Base-by-base conservation (phyloP, 2,113 vertebrate species). In the Cygnus atratus region DNA sequence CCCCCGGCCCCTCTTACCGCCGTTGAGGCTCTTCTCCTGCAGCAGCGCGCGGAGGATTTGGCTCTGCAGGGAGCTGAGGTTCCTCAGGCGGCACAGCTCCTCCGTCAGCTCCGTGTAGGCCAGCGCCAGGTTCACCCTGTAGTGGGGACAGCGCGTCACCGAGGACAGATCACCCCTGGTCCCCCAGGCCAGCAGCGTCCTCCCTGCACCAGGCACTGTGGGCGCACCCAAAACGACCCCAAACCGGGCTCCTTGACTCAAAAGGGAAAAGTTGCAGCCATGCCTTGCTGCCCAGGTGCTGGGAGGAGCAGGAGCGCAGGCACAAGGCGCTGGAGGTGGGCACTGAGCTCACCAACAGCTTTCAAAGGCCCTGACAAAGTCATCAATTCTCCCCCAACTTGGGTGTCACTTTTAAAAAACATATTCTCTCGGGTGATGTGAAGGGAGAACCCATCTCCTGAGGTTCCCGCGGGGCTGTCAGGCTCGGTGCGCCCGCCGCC, bases 51-150 rank as follows among this genome's bases (percentile, higher is more conserved):
- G 98, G 93, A 99, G 97, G 96, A 99, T 99, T 95, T 99, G 98
- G 26, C 98, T 99, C 98, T 99, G 99, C 96, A 99, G 98, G 75
- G 98, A 97, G 96, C 99, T 99, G 93, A 99, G 96, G 37, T 98
- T 98, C 65, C 99, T 97, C 57, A 99, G 98, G 31, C 98, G 99
- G 66, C 99, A 98, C 97, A 99, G 97, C 95, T 99, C 99, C 97
- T 99, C 99, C 0, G 99, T 99, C 91, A 99, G 97, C 97, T 99
- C 99, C 2, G 99, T 99, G 98, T 99, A 99, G 80, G 99, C 99
- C 98, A 99, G 97, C 2, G 99, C 99, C 98, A 99, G 91, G 86
- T 99, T 99, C 97, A 99, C 99, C 98, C 99, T 99, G 96, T 15
- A 29, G 41, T 3, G 28, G 52, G 81, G 35, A 62, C 48, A 1